phyloP scores from a whole-genome alignment of 2,888 invertebrate genomes.

The Leptogaster cylindrica region DNA sequence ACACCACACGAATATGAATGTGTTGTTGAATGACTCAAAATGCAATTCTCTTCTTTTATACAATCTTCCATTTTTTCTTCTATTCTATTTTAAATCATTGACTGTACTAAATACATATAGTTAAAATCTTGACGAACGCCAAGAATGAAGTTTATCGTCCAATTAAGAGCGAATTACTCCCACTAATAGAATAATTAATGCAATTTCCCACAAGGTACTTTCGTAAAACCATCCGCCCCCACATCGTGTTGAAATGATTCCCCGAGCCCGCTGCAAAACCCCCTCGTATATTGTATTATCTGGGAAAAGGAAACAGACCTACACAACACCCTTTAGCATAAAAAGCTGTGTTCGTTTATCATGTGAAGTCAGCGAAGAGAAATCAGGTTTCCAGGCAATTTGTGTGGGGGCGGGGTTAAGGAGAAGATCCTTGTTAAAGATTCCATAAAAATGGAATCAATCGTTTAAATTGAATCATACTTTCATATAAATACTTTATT shows the following conservation, averaged over 20 bases:
- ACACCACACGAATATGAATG: no score
- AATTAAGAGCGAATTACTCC: slow-evolving; percentile 62
- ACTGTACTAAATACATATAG: no score
- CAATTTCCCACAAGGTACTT: slow-evolving; percentile 61
- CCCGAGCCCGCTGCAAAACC: slow-evolving; percentile 13
- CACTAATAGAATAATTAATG: slow-evolving; percentile 63
- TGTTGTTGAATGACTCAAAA: no score
- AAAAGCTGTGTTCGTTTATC: no score
- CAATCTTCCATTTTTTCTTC: no score
- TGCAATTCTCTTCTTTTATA: no score
- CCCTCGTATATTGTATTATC: slow-evolving; percentile 24
- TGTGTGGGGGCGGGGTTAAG: neutral
- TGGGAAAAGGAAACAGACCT: slow-evolving; percentile 30
- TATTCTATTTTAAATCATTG: slow-evolving; percentile 2
- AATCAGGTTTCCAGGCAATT: neutral
- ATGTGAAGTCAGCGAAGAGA: neutral
- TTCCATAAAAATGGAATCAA: slow-evolving; percentile 24
- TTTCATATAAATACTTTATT: slow-evolving; percentile 21
- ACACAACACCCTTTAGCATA: slow-evolving; percentile 24
- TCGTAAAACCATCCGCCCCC: slow-evolving; percentile 30
- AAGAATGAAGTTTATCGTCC: slow-evolving; percentile 62
- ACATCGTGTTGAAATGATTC: slow-evolving; percentile 22
- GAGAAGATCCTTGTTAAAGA: neutral
- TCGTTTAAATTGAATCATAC: slow-evolving; percentile 8
- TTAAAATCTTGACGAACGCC: no score